Base-by-base conservation (phyloP, 2,888 invertebrate species). In the Trichogramma evanescens region DNA sequence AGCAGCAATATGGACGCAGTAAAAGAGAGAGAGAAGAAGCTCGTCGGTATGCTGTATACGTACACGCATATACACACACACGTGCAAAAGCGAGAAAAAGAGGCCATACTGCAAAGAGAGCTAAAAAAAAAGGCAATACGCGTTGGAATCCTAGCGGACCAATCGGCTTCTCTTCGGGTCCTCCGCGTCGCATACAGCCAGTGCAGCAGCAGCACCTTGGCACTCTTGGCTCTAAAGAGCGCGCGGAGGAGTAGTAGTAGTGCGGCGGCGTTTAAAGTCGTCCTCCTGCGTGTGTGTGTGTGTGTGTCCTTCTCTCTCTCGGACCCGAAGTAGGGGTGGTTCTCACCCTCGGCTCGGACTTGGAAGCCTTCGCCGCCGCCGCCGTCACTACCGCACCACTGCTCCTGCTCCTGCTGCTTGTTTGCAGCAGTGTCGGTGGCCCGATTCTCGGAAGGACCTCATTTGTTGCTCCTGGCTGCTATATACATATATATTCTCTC, bases 361-460 rank as follows among this genome's bases (percentile, higher is more conserved):
- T 26, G 26, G 26, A 26, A 26, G 26, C 13, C 13, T 13, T 69
- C 66, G 62, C 61, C 66, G 66, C 68, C 67, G 62, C 61, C 58
- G 59, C 49, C 59, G 59, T 57, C 58, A 56, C 40, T 8, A 4
- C 40, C 50, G 59, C 59, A 63, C 67, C 66, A 69, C 70, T 69
- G 68, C 26, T 26, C 26, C 26, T 26, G 26, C 26, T 26, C 26
- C 26, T 26, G 26, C 26, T 26, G 26, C 26, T 26, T 26, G 26
- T 26, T 26, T 26, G 26, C 26, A 26, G 26, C 74, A 73, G 75
- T 75, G 75, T 77, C 76, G 77, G 77, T 77, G 77, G 77, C 74
- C 77, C 73, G 76, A 72, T 77, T 77, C 77, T 77, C 71, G 72
- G 77, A 77, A 77, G 77, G 77, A 77, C 71, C 77, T 77, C 76